Conservation (phyloP, 1,140 invertebrate genomes). For the Drosophila azteca region DNA sequence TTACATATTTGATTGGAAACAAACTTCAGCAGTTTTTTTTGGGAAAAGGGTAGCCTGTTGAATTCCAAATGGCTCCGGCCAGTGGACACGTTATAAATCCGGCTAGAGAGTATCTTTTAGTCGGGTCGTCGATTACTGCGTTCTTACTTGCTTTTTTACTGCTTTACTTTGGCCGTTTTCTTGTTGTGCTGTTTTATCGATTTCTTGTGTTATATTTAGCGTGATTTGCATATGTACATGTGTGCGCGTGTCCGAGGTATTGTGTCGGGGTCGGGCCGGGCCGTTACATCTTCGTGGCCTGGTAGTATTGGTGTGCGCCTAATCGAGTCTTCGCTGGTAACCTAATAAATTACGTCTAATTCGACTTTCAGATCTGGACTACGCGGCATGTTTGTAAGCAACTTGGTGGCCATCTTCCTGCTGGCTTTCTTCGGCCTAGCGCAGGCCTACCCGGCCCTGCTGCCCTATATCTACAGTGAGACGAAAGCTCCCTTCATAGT, state of each 20-base stretch:
- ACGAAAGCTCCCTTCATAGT: background rate
- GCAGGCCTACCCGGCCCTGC: constrained; percentile 66
- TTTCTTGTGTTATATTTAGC: constrained; percentile 80
- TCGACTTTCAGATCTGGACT: constrained; percentile 60
- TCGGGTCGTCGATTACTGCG: constrained; percentile 31
- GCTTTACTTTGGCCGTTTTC: constrained; percentile 47
- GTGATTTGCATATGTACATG: constrained; percentile 56
- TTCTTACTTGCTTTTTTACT: constrained; percentile 58
- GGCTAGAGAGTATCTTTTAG: background rate
- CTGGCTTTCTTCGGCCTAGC: constrained; percentile 61
- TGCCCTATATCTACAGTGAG: constrained; percentile 73
- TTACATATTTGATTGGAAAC: no score
- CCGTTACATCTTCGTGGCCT: constrained; percentile 7
- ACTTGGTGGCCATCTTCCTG: constrained; percentile 56
- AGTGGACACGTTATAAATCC: no score
- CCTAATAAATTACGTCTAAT: constrained; percentile 63
- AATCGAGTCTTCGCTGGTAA: constrained; percentile 66
- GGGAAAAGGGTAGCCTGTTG: background rate
- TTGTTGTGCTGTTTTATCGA: constrained; percentile 68
- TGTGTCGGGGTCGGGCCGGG: constrained; percentile 32
- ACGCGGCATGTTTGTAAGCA: constrained; percentile 54
- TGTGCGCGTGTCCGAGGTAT: constrained; percentile 21
- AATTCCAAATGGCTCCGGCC: background rate
- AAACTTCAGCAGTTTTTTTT: no score
- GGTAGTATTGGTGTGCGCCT: constrained; percentile 23